Evolutionary conservation across 2,888 invertebrate genomes (phyloP), one percentile per base, ranked within the genome.

Genomic region (Drosophila mulleri): DNA sequence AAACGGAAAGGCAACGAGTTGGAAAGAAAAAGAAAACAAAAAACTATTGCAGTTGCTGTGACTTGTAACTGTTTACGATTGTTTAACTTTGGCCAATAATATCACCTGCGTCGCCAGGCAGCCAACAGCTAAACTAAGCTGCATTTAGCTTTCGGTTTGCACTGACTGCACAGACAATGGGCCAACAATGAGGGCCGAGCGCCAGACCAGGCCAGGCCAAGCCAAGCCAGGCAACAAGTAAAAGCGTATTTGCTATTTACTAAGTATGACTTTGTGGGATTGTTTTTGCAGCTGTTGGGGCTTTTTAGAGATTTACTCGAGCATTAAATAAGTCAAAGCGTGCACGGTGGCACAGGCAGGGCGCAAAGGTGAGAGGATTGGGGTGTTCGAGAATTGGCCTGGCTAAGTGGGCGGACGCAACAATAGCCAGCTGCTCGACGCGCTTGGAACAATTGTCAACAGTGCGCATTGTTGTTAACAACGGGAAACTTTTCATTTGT

Each of bases 311-410:
- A 74, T 83, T 90, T 90, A 81, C 82, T 83, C 74, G 72, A 75
- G 89, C 89, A 89, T 90, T 90, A 90, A 86, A 90, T 79, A 86
- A 88, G 87, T 88, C 79, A 87, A 77, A 89, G 78, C 62, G 76
- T 58, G 60, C 80, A 73, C 61, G 64, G 44, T 66, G 53, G 8
- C 8, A 8, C 29, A 2, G 44, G 9, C 54, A 23, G 41, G 52
- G 35, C 52, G 37, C 35, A 23, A 12, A n/a, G 69, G 45, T 29
- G 35, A 14, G 35, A 14, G 26, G 35, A 53, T 53, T 53, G 52
- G 8, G 41, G 41, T n/a, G 2, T 6, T 6, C 6, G 37, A 6
- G 37, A 6, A 53, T 53, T 53, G 52, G 37, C 37, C 35, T 6
- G 37, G 20, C 12, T 5, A 41, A 14, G 20, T 2, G 37, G 37